Percentiles rank a stretch among this genome's conserved stretches.
phyloP scores from a whole-genome alignment of 2,888 invertebrate genomes.

The Drosophila infuscata region DNA sequence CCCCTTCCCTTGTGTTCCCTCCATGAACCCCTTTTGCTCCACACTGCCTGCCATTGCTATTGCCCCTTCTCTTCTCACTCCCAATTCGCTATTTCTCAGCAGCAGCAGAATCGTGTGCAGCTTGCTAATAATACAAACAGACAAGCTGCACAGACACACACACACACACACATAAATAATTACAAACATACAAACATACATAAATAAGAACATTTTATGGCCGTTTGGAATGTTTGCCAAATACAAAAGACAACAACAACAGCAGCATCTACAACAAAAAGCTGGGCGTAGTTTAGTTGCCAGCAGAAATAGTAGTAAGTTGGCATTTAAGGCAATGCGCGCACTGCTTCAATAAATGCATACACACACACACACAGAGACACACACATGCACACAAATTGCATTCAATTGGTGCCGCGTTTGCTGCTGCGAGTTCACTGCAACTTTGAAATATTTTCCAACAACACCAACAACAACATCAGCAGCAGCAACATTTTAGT shows the following conservation, averaged over 20 bases:
- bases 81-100: not conserved
- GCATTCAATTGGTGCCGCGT: constrained; percentile 81
- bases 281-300: constrained; percentile 70
- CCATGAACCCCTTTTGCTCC: constrained; percentile 1
- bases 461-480: constrained; percentile 62
- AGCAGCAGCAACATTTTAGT: constrained; percentile 40
- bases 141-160: constrained; percentile 61
- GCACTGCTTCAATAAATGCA: constrained; percentile 81
- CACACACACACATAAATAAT: constrained; percentile 59
- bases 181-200: constrained; percentile 71
- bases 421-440: constrained; percentile 75
- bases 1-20: not conserved
- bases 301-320: constrained; percentile 71
- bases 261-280: constrained; percentile 41
- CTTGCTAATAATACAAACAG: constrained; percentile 45
- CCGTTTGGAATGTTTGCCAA: constrained; percentile 74
- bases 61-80: constrained; percentile 7
- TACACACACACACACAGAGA: constrained; percentile 26
- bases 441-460: constrained; percentile 81
- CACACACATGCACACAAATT: constrained; percentile 62
- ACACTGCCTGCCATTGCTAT: not conserved
- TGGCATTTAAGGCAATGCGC: constrained; percentile 81
- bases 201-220: constrained; percentile 80
- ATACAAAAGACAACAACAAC: constrained; percentile 53
- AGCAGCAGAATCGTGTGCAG: constrained; percentile 40